Evolutionary conservation across 2,888 invertebrate genomes (phyloP).

Genomic region (Harpagoxenus sublaevis): DNA sequence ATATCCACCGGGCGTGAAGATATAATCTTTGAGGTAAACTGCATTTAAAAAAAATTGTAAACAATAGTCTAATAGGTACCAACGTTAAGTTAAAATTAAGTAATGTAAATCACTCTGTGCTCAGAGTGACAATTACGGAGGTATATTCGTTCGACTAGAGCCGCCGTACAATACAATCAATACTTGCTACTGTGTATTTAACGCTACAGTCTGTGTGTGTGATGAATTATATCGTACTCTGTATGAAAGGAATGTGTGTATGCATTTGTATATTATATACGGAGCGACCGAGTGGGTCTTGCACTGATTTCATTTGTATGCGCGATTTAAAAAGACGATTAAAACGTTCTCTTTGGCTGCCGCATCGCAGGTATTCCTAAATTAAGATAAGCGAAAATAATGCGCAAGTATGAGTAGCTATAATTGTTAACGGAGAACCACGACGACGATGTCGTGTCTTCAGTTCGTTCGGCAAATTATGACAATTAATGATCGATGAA

Average conservation of each 20-base stretch:
- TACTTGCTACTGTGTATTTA: slow-evolving; percentile 79
- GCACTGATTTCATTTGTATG: slow-evolving; percentile 26
- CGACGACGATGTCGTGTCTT: neutral
- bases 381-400: slow-evolving; percentile 19
- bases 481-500: slow-evolving; percentile 19
- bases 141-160: slow-evolving; percentile 85
- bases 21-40: slow-evolving; percentile 82
- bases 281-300: neutral
- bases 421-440: neutral
- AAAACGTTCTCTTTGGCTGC: slow-evolving; percentile 39
- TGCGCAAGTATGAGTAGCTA: neutral
- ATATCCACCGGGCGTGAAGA: slow-evolving; percentile 58
- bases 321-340: slow-evolving; percentile 23
- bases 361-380: slow-evolving; percentile 24
- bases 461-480: neutral
- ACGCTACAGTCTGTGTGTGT: slow-evolving; percentile 63
- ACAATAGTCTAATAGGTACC: slow-evolving; percentile 84
- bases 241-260: slow-evolving; percentile 22
- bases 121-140: slow-evolving; percentile 77
- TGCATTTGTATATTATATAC: neutral
- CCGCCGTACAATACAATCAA: slow-evolving; percentile 83
- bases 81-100: slow-evolving; percentile 81
- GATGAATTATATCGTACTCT: slow-evolving; percentile 32
- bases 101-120: slow-evolving; percentile 72
- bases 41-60: slow-evolving; percentile 77